Evolutionary conservation across 2,113 vertebrate genomes (phyloP).

Genomic region (Cheilinus undulatus): DNA sequence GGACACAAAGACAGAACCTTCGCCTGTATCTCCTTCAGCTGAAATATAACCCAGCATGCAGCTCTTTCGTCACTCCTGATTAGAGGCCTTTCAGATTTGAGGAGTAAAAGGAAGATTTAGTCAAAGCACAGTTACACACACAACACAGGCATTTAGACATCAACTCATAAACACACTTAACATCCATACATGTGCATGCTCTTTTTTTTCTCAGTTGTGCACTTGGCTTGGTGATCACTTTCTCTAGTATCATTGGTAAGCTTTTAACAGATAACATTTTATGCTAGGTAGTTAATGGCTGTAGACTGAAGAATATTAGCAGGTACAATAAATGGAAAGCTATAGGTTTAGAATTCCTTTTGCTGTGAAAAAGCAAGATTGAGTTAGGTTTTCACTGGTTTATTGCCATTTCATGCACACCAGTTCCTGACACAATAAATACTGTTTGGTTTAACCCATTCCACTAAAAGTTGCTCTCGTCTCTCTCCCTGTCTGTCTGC

Average conservation of each 20-base stretch:
- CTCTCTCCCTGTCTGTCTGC: conserved; percentile 18
- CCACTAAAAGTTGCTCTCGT: conserved; percentile 28
- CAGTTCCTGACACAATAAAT: conserved; percentile 18
- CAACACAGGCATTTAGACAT: neutral
- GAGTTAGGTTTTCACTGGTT: conserved; percentile 22
- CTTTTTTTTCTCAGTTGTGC: neutral
- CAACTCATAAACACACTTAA: conserved; percentile 13
- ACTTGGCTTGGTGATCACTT: conserved; percentile 29
- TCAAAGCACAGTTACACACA: conserved; percentile 28
- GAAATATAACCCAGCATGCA: conserved; percentile 47
- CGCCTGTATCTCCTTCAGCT: conserved; percentile 63
- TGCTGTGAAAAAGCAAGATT: neutral
- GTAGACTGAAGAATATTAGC: neutral
- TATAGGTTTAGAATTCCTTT: neutral
- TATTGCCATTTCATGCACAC: conserved; percentile 39
- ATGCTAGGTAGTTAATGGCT: neutral
- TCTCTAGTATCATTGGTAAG: conserved; percentile 14
- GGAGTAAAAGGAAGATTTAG: conserved; percentile 34
- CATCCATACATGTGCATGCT: conserved; percentile 11
- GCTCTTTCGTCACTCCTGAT: conserved; percentile 48
- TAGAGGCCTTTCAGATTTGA: conserved; percentile 54
- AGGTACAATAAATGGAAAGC: conserved; percentile 4
- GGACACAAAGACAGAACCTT: conserved; percentile 70
- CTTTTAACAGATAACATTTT: neutral
- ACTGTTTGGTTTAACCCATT: neutral